Evolutionary conservation across 2,113 vertebrate genomes (phyloP).

Genomic region (Vireo altiloquus): DNA sequence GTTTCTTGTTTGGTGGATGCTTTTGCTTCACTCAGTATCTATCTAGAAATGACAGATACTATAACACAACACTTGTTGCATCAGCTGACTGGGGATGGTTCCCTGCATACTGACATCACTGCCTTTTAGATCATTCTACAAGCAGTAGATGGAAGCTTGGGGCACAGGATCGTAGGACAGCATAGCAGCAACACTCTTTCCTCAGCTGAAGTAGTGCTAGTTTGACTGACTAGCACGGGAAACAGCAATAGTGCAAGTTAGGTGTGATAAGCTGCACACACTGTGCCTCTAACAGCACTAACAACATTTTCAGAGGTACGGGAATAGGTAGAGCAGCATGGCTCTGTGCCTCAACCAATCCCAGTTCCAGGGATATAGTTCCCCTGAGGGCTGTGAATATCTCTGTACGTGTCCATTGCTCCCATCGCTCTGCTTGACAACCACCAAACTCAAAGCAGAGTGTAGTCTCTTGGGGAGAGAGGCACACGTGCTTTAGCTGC

Average conservation of each 20-base stretch:
- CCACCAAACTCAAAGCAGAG: background rate
- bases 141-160: background rate
- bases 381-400: background rate
- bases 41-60: background rate
- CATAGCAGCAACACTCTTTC: background rate
- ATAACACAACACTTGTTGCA: background rate
- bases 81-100: background rate
- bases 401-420: background rate
- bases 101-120: background rate
- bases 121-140: background rate
- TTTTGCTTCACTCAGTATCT: background rate
- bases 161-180: background rate
- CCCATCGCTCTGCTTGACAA: background rate
- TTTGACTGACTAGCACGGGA: background rate
- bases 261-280: background rate
- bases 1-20: background rate
- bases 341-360: accelerated
- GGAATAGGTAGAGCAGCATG: background rate
- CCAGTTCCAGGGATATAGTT: background rate
- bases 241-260: background rate
- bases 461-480: background rate
- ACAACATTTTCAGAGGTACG: background rate
- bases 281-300: background rate
- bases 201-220: background rate
- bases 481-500: background rate